A percentile compares a stretch with the other conserved stretches of the same genome.
These are phyloP conservation scores for Vicugna pacos DNA, from an alignment of 2,113 vertebrate genomes.

Conservation along the genomic window DNA sequence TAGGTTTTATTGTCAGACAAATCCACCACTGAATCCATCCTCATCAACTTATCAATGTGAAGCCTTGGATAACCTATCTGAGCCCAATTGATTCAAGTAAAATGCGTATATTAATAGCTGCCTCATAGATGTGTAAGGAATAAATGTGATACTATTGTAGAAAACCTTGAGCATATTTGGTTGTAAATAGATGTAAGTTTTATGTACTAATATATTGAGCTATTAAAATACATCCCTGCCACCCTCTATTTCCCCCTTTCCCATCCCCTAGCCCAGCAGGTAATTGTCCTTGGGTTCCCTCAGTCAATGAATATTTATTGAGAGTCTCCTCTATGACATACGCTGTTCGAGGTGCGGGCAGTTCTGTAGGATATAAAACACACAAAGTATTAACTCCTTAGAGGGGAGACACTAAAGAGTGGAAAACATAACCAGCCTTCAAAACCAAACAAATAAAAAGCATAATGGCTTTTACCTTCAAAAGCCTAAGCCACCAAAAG, in stretches of 20 bases:
- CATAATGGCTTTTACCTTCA: not conserved
- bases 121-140: not conserved
- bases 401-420: not conserved
- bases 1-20: not conserved
- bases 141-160: not conserved
- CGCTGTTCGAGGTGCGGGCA: not conserved
- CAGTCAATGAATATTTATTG: not conserved
- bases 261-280: not conserved
- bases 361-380: not conserved
- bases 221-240: not conserved
- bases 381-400: not conserved
- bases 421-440: not conserved
- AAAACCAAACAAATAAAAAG: not conserved
- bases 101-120: not conserved
- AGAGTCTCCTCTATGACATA: not conserved
- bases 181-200: conserved; percentile 21
- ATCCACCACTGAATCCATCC: not conserved
- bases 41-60: not conserved
- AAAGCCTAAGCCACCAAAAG: not conserved
- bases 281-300: not conserved
- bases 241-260: not conserved
- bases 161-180: not conserved
- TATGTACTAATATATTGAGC: not conserved
- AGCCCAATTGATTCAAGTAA: not conserved
- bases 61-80: not conserved